phyloP scores from a whole-genome alignment of 2,113 vertebrate genomes.

The Catharus fuscescens region DNA sequence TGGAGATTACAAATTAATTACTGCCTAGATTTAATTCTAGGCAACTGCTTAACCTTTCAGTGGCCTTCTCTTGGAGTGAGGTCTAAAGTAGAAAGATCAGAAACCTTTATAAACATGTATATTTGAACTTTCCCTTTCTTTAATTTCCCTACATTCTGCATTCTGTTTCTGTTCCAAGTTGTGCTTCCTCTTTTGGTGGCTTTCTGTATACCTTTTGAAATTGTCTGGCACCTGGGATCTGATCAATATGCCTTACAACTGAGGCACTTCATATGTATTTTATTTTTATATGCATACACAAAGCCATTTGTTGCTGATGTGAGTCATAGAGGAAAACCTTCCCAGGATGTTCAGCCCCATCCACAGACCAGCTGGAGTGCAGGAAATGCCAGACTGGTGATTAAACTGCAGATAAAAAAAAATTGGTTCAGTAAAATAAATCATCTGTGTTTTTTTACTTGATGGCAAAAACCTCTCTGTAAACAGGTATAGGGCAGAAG shows the following conservation, averaged over 20 bases:
- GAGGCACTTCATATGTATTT: background rate
- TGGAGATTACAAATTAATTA: background rate
- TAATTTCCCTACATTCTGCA: background rate
- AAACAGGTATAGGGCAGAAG: background rate
- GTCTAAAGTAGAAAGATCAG: background rate
- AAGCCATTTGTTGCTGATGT: background rate
- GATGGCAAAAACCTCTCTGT: background rate
- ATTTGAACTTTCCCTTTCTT: background rate
- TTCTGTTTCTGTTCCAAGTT: background rate
- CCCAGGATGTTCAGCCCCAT: background rate
- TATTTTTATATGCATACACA: background rate
- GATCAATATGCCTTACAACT: background rate
- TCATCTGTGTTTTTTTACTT: background rate
- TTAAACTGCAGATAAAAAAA: background rate
- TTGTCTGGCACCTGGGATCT: background rate
- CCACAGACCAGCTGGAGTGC: background rate
- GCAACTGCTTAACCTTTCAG: background rate
- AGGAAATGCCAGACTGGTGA: slow-evolving; percentile 12
- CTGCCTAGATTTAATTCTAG: background rate
- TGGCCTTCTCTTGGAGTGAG: background rate
- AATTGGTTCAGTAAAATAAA: background rate
- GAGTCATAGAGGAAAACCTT: background rate
- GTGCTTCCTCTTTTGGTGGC: background rate
- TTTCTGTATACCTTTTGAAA: background rate
- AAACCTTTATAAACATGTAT: background rate